Evolutionary conservation across 1,140 invertebrate species (phyloP), one percentile per base, ranked within the genome.

Genomic region (Formica selysi): DNA sequence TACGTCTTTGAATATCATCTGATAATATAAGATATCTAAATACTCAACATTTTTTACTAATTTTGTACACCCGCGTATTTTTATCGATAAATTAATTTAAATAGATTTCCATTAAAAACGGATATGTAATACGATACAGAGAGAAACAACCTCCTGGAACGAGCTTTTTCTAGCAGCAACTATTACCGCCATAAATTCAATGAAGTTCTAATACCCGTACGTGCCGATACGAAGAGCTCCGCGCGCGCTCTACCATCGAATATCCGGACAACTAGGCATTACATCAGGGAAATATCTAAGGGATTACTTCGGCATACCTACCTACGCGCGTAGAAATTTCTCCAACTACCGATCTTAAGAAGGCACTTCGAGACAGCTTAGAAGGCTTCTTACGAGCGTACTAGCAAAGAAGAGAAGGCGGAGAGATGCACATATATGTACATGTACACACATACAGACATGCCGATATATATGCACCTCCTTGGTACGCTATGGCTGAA

Each of bases 301-400:
- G 71, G 59, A 85, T 85, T 85, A 85, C 62, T 78, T 19, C 61
- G 62, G 36, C 81, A 78, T 85, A 85, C 44, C 71, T 78, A 65
- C 54, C 41, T 29, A 61, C 54, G 81, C 81, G 81, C 81, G 48
- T 19, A 85, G 81, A 85, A 85, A 85, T 85, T 85, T 78, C 81
- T 85, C 73, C 81, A 78, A 85, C 81, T 76, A 85, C 59, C 36
- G 61, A 48, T 32, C 81, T 85, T 85, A 85, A 85, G 81, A 78
- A 85, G 73, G 81, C 73, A 85, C 81, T 85, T 61, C 36, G 38
- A 62, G 59, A 61, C 61, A 78, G 81, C 81, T 85, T 85, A 85
- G 71, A 78, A 78, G 81, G 73, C 81, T 85, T 76, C 81, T 76
- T 85, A 85, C 81, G 61, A 74, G 79, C 54, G 26, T 54, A 61